Percentiles rank a stretch among this genome's conserved stretches.
phyloP scores from a whole-genome alignment of 1,140 invertebrate genomes.

The Lucilia cuprina region DNA sequence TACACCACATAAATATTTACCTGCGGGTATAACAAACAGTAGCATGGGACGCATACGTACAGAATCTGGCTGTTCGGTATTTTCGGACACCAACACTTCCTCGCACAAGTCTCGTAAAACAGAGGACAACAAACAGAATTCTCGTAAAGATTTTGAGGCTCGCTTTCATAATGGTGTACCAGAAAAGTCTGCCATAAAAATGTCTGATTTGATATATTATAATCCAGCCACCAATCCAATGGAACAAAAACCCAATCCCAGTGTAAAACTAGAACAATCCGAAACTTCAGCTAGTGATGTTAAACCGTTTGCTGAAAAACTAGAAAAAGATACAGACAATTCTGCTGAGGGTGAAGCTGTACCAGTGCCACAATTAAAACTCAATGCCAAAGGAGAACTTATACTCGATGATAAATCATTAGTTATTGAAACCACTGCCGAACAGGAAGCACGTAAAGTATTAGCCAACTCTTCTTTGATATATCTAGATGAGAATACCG shows the following conservation, averaged over 20 bases:
- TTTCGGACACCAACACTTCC: conserved; percentile 46
- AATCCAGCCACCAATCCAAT: conserved; percentile 80
- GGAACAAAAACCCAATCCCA: conserved; percentile 55
- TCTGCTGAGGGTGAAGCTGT: conserved; percentile 41
- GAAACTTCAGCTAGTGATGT: conserved; percentile 7
- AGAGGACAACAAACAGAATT: conserved; percentile 50
- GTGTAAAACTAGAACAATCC: conserved; percentile 23
- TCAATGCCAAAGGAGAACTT: conserved; percentile 86
- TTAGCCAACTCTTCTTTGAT: conserved; percentile 72
- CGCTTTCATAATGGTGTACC: conserved; percentile 67
- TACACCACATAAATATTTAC: conserved; percentile 46
- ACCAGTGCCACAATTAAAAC: conserved; percentile 85
- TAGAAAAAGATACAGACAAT: conserved; percentile 41
- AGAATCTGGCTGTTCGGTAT: conserved; percentile 62
- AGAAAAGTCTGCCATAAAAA: conserved; percentile 77
- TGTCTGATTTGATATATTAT: conserved; percentile 91
- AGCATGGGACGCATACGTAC: conserved; percentile 58
- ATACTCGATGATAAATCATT: conserved; percentile 87
- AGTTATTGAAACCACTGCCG: conserved; percentile 78
- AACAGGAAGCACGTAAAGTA: conserved; percentile 69
- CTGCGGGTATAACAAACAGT: conserved; percentile 46
- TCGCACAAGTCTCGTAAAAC: conserved; percentile 46
- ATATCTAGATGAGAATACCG: conserved; percentile 70
- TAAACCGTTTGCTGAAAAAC: conserved; percentile 37
- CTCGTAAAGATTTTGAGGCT: conserved; percentile 67